Percentiles rank a stretch among this genome's conserved stretches.
phyloP scores from a whole-genome alignment of 1,140 invertebrate species.

The Limonius californicus region DNA sequence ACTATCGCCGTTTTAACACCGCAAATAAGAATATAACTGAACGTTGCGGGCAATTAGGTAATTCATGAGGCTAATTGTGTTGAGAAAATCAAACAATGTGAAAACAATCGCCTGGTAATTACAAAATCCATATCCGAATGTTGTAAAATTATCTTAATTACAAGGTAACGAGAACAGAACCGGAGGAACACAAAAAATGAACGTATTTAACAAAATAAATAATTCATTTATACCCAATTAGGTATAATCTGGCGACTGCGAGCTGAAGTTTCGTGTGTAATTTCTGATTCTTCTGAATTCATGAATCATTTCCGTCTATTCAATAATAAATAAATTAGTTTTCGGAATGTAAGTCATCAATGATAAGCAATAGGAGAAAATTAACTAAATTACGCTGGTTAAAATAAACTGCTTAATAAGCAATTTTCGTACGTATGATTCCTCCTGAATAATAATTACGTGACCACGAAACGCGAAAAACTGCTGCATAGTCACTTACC shows the following conservation, averaged over 20 bases:
- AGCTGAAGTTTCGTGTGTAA: background rate
- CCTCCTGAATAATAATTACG: background rate
- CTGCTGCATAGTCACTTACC: no score
- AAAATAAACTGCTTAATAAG: background rate
- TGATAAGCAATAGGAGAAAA: conserved; percentile 1
- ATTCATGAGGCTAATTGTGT: conserved; percentile 8
- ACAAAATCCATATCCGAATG: conserved; percentile 14
- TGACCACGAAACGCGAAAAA: no score
- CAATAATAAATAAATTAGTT: conserved; percentile 2
- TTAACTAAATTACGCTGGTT: background rate
- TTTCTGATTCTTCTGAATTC: background rate
- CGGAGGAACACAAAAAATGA: no score
- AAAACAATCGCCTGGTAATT: background rate
- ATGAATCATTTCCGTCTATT: conserved; percentile 1
- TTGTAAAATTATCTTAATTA: conserved; percentile 7
- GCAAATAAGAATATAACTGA: background rate
- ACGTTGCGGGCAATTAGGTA: conserved; percentile 9
- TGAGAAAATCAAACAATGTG: conserved; percentile 9
- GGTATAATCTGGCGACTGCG: background rate
- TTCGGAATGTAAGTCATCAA: background rate
- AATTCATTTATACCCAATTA: background rate
- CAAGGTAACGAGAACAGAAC: background rate
- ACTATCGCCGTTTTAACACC: background rate
- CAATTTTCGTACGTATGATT: background rate
- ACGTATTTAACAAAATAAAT: background rate